Percentiles rank a stretch among this genome's conserved stretches.
phyloP scores from a whole-genome alignment of 2,797 vertebrate species.

The Syngnathus acus region DNA sequence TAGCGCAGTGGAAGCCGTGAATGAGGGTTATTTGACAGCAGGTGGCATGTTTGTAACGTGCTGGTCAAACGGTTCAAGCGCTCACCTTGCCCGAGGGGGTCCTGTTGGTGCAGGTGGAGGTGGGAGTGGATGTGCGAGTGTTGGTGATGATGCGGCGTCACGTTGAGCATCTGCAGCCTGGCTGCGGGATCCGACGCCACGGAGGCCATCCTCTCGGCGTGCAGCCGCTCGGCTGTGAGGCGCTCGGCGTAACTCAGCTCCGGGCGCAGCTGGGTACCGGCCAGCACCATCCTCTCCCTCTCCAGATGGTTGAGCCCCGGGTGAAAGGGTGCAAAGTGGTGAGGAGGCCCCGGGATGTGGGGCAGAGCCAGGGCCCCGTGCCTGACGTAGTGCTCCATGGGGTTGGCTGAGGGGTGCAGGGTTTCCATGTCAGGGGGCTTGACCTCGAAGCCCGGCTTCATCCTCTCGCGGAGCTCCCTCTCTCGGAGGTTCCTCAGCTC shows the following conservation, averaged over 20 bases:
- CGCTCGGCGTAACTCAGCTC: slow-evolving; percentile 95
- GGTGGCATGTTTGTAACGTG: too few relatives aligned
- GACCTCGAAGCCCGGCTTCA: slow-evolving; percentile 97
- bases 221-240: slow-evolving; percentile 91
- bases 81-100: slow-evolving; percentile 93
- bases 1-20: too few relatives aligned
- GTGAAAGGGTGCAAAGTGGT: slow-evolving; percentile 88
- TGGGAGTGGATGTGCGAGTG: slow-evolving; percentile 99
- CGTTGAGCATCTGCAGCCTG: slow-evolving; percentile 97
- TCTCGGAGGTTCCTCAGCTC: slow-evolving; percentile 91
- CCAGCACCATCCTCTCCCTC: slow-evolving; percentile 85
- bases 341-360: slow-evolving; percentile 76
- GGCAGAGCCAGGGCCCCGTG: slow-evolving; percentile 88
- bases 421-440: slow-evolving; percentile 93
- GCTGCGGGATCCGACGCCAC: slow-evolving; percentile 85
- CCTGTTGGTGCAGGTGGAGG: slow-evolving; percentile 97
- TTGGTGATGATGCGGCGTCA: slow-evolving; percentile 97
- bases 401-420: slow-evolving; percentile 86
- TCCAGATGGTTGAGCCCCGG: slow-evolving; percentile 86
- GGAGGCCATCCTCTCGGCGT: slow-evolving; percentile 94
- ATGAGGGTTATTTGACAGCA: neutral
- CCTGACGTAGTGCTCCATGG: slow-evolving; percentile 95
- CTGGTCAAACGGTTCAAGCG: neutral
- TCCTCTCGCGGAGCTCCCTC: slow-evolving; percentile 88
- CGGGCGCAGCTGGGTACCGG: slow-evolving; percentile 82